Percentiles rank a stretch among this genome's conserved stretches.
These are phyloP conservation scores for Apaloderma vittatum DNA, from an alignment of 2,113 vertebrate species.

Conservation along the genomic window DNA sequence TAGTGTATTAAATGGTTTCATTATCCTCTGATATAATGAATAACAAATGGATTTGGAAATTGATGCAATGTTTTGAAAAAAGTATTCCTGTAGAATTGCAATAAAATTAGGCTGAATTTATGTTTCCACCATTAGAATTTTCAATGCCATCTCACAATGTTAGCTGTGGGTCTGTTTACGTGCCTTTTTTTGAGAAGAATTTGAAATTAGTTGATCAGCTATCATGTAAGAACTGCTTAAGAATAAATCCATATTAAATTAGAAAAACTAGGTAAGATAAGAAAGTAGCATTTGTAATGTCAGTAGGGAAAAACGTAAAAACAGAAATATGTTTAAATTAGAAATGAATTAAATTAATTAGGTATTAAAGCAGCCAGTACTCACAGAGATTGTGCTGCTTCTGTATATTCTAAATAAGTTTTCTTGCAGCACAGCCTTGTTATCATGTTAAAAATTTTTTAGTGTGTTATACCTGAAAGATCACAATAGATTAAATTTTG, in stretches of 20 bases:
- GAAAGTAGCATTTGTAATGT: not conserved
- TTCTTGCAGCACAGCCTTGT: not conserved
- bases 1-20: conserved; percentile 71
- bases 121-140: conserved; percentile 35
- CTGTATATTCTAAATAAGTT: not conserved
- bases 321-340: not conserved
- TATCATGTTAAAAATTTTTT: not conserved
- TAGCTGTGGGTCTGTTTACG: conserved; percentile 23
- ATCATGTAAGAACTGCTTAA: not conserved
- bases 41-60: conserved; percentile 63
- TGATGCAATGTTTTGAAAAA: conserved; percentile 64
- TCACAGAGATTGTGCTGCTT: not conserved
- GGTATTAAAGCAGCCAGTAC: not conserved
- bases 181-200: not conserved
- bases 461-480: conserved; percentile 21
- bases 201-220: conserved; percentile 33
- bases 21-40: conserved; percentile 61
- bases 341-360: conserved; percentile 12
- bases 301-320: not conserved
- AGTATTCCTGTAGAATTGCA: conserved; percentile 33
- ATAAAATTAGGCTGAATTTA: conserved; percentile 62
- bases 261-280: not conserved
- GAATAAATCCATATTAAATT: conserved; percentile 47
- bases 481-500: not conserved
- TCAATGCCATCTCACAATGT: not conserved